Evolutionary conservation across 2,797 vertebrate species (phyloP), one percentile per base, ranked within the genome.

Genomic region (Xiphorhynchus erythropygius): DNA sequence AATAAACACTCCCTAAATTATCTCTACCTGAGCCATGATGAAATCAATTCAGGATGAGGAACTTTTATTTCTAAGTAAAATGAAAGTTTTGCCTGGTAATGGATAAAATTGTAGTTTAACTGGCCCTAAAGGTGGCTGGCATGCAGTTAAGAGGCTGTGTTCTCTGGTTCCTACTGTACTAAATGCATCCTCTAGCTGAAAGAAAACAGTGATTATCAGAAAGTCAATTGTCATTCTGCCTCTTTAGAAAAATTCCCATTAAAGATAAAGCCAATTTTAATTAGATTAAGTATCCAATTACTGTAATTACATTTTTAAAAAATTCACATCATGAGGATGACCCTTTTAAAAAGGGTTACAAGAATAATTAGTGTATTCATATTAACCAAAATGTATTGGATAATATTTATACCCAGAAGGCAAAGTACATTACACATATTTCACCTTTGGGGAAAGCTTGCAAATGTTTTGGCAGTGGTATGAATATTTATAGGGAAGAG

Each of bases 281-380:
- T 98, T 98, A 98, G 98, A 98, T 98, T 98, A 98, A 98, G 98
- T 98, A 98, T 98, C 98, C 98, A 98, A 98, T 98, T 98, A 98
- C 98, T 97, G 98, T 98, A 98, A 98, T 98, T 98, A 98, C 98
- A 98, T 98, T 98, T 98, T 95, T 92, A 1, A 82, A 97, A 98
- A 98, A 98, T 98, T 98, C 98, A 97, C 98, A 98, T 98, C 98
- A 98, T 97, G 98, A 97, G 95, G 97, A 98, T 98, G 98, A 98
- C 98, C 98, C 98, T 97, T 98, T 97, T 97, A 42, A 97, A 98
- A 98, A 98, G 98, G 98, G 98, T 98, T 98, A 97, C 95, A 97
- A 97, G 98, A 98, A 98, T 98, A 98, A 98, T 98, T 98, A 98
- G 98, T 97, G 97, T 97, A 98, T 98, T 98, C 98, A 96, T 98